Base-by-base conservation (phyloP, 1,140 invertebrate species). In the Eciton burchellii region DNA sequence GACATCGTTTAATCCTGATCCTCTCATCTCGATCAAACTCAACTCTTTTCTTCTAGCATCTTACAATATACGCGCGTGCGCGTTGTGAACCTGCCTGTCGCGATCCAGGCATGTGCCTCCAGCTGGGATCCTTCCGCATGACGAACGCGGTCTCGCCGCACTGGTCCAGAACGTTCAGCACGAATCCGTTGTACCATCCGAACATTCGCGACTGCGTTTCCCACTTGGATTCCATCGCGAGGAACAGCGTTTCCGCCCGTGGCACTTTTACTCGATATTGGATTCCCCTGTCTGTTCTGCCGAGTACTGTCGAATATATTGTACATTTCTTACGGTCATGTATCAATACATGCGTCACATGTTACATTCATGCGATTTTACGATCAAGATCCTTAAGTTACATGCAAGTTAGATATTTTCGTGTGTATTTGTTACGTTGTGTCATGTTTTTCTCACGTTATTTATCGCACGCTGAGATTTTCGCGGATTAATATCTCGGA, bases 261-360 rank as follows among this genome's bases (percentile, higher is more conserved):
- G 89, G 90, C 3, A 92, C 74, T 77, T 88, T 91, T 0, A 93
- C 88, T 21, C 87, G 84, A 70, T 91, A 93, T 54, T 92, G 90
- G 24, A 77, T 83, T 14, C 74, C 83, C 11, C 29, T 87, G 3
- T 82, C 72, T 0, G 63, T 60, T 60, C 74, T 82, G 5, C 91
- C 89, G 8, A 91, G 43, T n/a, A 92, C 91, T 92, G 49, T 0
- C 47, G 4, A 60, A 14, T n/a, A 29, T 11, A 62, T 62, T 3
- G 9, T n/a, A 0, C 35, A 57, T n/a, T n/a, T n/a, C n/a, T n/a
- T n/a, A n/a, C n/a, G n/a, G n/a, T n/a, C n/a, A n/a, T n/a, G n/a
- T n/a, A n/a, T n/a, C n/a, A n/a, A n/a, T n/a, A n/a, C n/a, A n/a
- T n/a, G n/a, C n/a, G n/a, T n/a, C n/a, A 35, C 35, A 35, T 35